Base-by-base conservation (phyloP, 2,888 invertebrate species). In the Caenorhabditis sp. region DNA sequence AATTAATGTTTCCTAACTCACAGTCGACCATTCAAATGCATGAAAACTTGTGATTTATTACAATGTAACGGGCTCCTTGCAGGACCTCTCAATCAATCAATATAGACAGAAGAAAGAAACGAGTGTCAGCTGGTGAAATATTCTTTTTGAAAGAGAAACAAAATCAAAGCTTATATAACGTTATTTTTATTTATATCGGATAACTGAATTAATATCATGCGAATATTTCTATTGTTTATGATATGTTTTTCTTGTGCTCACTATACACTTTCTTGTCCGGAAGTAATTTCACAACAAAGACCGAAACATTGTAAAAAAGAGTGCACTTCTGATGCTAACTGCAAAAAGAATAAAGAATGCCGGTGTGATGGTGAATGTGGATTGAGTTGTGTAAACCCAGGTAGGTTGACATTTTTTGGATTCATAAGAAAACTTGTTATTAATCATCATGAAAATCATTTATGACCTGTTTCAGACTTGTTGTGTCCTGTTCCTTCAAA, bases 361-460 rank as follows among this genome's bases (percentile, higher is more conserved):
- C 91, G 95, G 76, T 99, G 97, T 88, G 97, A 99, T 88, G 97
- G 96, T 59, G 89, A 89, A 1, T 97, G 97, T 87, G 97, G 97
- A 67, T 93, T 95, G 92, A 95, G 95, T 63, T 99, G 97, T 89
- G 95, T 97, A 83, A 96, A 97, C 89, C 95, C 95, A 89, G 94
- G 95, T 95, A n/a, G n/a, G n/a, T n/a, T n/a, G n/a, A 1, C 53
- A 25, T 61, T 20, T 52, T 26, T 36, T 10, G 10, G 36, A n/a
- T n/a, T n/a, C 43, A 43, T 43, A 43, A 2, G n/a, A 54, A 43
- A 43, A 43, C 17, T 17, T 43, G 43, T 12, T 12, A 8, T 36
- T 36, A 8, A 26, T 59, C 10, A 36, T 17, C 21, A 23, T 20
- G 27, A 60, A 59, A 20, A 2, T 17, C 12, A 27, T 27, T 58